A percentile compares a stretch with the other conserved stretches of the same genome.
phyloP scores from a whole-genome alignment of 1,140 invertebrate species.

The Mylabris phalerata region DNA sequence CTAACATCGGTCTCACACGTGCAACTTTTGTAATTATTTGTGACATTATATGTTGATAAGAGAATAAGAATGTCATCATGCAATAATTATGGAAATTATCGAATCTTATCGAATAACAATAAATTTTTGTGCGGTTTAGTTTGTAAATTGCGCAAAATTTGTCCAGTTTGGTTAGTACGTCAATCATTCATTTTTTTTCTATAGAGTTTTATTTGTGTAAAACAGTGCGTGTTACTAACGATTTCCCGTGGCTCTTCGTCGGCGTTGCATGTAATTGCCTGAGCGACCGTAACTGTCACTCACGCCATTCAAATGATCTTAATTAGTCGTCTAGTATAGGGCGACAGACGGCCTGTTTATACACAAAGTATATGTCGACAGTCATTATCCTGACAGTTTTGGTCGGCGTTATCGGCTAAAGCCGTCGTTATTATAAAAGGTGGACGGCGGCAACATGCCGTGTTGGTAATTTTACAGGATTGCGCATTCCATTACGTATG shows the following conservation, averaged over 20 bases:
- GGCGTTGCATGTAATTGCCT: conserved; percentile 21
- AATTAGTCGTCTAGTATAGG: conserved; percentile 26
- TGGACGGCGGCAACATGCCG: conserved; percentile 8
- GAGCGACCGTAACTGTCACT: conserved; percentile 28
- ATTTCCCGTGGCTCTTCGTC: conserved; percentile 14
- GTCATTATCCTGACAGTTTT: conserved; percentile 25
- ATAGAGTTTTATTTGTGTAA: no score
- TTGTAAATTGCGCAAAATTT: no score
- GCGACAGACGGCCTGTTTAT: neutral
- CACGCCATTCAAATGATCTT: conserved; percentile 34
- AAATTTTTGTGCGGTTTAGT: no score
- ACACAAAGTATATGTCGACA: conserved; percentile 18
- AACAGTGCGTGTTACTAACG: conserved; percentile 7
- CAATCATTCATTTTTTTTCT: no score
- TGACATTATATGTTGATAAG: neutral
- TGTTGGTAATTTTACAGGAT: conserved; percentile 20
- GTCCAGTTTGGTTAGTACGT: no score
- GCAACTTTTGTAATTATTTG: conserved; percentile 14
- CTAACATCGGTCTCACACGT: conserved; percentile 17
- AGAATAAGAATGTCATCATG: neutral
- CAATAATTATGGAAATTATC: neutral
- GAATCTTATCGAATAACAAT: no score
- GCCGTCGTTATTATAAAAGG: conserved; percentile 19
- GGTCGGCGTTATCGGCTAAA: conserved; percentile 19
- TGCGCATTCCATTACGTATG: conserved; percentile 29